Evolutionary conservation across 1,140 invertebrate genomes (phyloP), one percentile per base, ranked within the genome.

Genomic region (Triops cancriformis): DNA sequence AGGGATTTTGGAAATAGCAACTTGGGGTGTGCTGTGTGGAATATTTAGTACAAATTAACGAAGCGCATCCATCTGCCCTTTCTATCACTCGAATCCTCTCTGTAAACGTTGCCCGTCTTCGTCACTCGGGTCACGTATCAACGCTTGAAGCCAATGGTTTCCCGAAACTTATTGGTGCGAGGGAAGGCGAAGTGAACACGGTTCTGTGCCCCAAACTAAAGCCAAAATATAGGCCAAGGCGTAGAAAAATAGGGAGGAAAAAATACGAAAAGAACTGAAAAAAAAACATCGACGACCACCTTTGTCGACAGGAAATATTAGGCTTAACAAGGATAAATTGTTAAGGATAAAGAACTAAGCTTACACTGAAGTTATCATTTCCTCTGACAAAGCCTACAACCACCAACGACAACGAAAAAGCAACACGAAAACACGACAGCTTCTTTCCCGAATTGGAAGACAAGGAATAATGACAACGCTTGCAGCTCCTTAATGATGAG

Each of bases 71-170:
- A 64, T 64, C 14, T 64, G 9, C 51, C 14, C 51, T 64, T 64
- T 14, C 51, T 23, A 64, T 64, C 51, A 14, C 51, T 64, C 51
- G 14, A 64, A 37, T 37, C 31, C 31, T 64, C 43, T 45, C 51
- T 64, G 51, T 64, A 64, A 64, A 18, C 18, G 51, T 64, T 64
- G 23, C 23, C 51, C 51, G 23, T 64, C 10, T 64, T 64, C 18
- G 14, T 23, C 14, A 64, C 51, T 10, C 51, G 51, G 51, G 23
- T 64, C 51, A 64, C 51, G 51, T 64, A 64, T 23, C 51, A 64
- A 64, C 51, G 51, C 51, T 64, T 64, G 51, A 9, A 64, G n/a
- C 51, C 51, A 64, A n/a, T 64, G 51, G 14, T 64, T 64, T 64
- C 51, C 31, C 51, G 51, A 64, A 64, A 64, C 10, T 64, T 64